Evolutionary conservation across 1,140 invertebrate genomes (phyloP).

Genomic region (Drosophila subpulchrella): DNA sequence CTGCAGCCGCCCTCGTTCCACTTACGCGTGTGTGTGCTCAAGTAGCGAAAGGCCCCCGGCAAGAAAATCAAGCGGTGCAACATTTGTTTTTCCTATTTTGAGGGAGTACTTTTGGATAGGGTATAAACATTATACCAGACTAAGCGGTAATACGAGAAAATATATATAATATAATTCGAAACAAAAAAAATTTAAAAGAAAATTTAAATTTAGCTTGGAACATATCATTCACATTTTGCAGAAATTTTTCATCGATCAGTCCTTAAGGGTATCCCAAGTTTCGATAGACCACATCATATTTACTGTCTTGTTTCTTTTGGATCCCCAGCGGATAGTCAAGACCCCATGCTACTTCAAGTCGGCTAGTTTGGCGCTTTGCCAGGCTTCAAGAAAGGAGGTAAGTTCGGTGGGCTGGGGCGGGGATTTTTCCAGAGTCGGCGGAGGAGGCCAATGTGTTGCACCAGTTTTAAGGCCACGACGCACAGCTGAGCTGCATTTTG

Average conservation of each 20-base stretch:
- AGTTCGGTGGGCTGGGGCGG: too few species aligned
- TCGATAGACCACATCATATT: neutral
- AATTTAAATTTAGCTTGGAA: too few species aligned
- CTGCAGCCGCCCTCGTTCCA: constrained; percentile 22
- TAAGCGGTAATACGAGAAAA: too few species aligned
- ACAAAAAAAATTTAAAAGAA: too few species aligned
- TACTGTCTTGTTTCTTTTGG: constrained; percentile 11
- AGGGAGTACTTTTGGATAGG: too few species aligned
- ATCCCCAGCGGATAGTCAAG: constrained; percentile 18
- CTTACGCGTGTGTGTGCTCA: constrained; percentile 67
- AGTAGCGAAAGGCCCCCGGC: constrained; percentile 77
- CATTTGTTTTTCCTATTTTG: constrained; percentile 60
- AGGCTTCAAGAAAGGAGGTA: constrained; percentile 30
- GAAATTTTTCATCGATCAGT: neutral
- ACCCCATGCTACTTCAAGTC: constrained; percentile 58
- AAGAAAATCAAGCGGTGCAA: constrained; percentile 69
- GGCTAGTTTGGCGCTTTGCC: constrained; percentile 70
- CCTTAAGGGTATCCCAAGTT: neutral
- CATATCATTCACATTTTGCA: too few species aligned
- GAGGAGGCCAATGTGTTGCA: constrained; percentile 75
- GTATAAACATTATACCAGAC: neutral
- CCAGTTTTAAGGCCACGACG: constrained; percentile 74
- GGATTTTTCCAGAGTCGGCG: constrained; percentile 12
- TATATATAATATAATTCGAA: too few species aligned
- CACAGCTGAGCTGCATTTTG: constrained; percentile 70